Evolutionary conservation across 2,113 vertebrate species (phyloP), one percentile per base, ranked within the genome.

Genomic region (Origma solitaria): DNA sequence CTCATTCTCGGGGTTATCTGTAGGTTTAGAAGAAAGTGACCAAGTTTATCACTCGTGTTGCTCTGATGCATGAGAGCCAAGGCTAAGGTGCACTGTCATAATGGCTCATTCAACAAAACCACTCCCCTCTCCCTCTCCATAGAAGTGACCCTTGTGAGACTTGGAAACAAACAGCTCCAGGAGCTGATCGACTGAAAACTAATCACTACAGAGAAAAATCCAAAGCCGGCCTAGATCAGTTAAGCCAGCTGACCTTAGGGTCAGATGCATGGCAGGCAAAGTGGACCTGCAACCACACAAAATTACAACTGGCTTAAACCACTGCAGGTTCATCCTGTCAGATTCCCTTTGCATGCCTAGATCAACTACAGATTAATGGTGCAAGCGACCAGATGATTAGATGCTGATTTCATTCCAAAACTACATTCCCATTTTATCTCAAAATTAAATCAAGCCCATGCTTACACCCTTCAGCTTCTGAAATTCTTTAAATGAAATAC

Each of bases 181-280:
- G 22, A 57, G 20, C 19, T 1, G 0, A 64, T 24, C 0, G 0
- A 28, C 60, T 71, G 47, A 64, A 33, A 84, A 56, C 27, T 17
- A 38, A 35, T 33, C 40, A 10, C 33, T 42, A 35, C 24, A 8
- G 73, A 84, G 33, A 50, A 78, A 84, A 73, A 3, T n/a, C 2
- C 3, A 15, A 35, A 54, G 11, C 6, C 62, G 11, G 10, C 50
- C 40, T 47, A 17, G 3, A 51, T 28, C 25, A 42, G 27, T 44
- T 75, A 28, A 92, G 8, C 9, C 60, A 82, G 42, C 27, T 71
- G 56, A 89, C 42, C 30, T 58, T 13, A 33, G 9, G 22, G 58
- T 33, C 17, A 49, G 6, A 31, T 0, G 28, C 24, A 21, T 0
- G 1, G 8, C 60, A 58, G 23, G 31, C 25, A 50, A 82, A 50